phyloP scores from a whole-genome alignment of 2,797 vertebrate species.

The Prunella strophiata region DNA sequence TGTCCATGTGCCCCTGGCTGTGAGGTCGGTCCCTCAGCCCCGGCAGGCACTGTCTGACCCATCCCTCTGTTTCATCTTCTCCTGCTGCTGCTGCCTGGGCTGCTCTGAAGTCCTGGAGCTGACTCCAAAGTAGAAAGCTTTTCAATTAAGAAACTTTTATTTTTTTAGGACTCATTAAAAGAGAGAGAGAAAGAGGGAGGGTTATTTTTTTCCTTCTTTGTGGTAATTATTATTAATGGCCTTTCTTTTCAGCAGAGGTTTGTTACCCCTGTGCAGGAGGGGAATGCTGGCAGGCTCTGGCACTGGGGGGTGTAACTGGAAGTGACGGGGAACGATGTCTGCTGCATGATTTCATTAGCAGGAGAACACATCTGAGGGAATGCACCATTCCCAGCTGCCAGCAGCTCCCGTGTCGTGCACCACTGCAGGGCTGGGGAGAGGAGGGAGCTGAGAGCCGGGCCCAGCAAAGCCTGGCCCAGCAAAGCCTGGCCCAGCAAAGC shows the following conservation, averaged over 20 bases:
- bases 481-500: too few species aligned
- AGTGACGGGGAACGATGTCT: not conserved
- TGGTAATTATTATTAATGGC: constrained; percentile 57
- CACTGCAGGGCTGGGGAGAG: fast-evolving
- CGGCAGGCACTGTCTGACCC: constrained; percentile 28
- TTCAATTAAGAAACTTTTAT: constrained; percentile 69
- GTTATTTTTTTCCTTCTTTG: not conserved
- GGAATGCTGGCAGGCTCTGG: not conserved
- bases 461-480: too few species aligned
- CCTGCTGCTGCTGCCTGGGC: not conserved
- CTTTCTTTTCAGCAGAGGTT: constrained; percentile 24
- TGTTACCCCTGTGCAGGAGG: not conserved
- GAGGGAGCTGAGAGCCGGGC: not conserved
- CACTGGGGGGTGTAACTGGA: not conserved
- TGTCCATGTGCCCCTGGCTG: constrained; percentile 31
- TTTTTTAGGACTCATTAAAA: constrained; percentile 64
- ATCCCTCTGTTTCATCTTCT: constrained; percentile 38
- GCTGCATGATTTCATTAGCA: not conserved
- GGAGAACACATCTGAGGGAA: not conserved
- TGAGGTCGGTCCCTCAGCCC: not conserved
- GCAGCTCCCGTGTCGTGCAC: fast-evolving
- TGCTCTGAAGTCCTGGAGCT: constrained; percentile 47
- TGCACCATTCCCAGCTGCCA: fast-evolving
- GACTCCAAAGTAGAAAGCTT: constrained; percentile 61
- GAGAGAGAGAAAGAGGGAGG: constrained; percentile 3